phyloP scores from a whole-genome alignment of 23 tunicate genomes.

The Halocynthia roretzi region DNA sequence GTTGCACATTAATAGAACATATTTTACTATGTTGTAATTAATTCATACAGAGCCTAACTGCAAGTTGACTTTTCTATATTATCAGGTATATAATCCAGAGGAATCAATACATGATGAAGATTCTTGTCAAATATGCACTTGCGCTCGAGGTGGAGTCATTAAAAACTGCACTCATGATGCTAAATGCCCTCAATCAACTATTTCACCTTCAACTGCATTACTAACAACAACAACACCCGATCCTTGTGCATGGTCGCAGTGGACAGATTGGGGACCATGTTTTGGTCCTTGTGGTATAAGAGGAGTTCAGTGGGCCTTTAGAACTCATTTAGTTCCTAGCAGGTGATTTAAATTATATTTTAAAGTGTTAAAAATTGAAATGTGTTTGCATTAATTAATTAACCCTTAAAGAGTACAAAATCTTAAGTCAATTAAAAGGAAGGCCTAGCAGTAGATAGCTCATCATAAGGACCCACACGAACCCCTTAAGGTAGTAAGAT shows the following conservation, averaged over 20 bases:
- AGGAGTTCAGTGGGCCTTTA: conserved; percentile 82
- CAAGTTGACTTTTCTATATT: not conserved
- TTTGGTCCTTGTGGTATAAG: conserved; percentile 86
- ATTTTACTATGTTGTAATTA: not conserved
- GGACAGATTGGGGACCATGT: conserved; percentile 91
- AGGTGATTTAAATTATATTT: conserved; percentile 16
- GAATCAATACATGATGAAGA: conserved; percentile 23
- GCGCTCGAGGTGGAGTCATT: conserved; percentile 39
- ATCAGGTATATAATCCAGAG: conserved; percentile 28
- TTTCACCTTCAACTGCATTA: no score
- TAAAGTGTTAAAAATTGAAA: no score
- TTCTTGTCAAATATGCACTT: conserved; percentile 48
- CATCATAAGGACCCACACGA: no score
- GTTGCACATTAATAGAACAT: not conserved
- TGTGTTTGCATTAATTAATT: no score
- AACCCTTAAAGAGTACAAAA: no score
- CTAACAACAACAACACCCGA: not conserved
- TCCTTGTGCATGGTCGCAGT: conserved; percentile 58
- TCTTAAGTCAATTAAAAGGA: no score
- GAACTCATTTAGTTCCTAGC: conserved; percentile 49
- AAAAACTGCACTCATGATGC: conserved; percentile 43
- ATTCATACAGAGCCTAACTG: not conserved
- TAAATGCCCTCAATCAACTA: conserved; percentile 13
- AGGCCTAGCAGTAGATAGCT: no score
- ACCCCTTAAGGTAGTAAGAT: no score